phyloP scores from a whole-genome alignment of 2,797 vertebrate genomes.

The Myotis vivesi region DNA sequence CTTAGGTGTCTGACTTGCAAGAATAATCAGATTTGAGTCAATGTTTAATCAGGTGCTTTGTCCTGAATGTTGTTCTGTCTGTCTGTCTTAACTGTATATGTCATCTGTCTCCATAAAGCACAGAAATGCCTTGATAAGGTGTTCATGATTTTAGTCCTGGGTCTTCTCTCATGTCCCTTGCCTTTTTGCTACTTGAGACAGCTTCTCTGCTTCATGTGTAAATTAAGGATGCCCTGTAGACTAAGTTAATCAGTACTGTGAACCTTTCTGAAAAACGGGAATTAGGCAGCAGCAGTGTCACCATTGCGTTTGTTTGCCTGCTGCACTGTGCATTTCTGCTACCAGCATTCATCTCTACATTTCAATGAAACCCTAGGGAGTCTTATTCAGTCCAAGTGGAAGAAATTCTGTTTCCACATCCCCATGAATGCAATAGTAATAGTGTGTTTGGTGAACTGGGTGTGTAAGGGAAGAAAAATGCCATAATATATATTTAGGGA shows the following conservation, averaged over 20 bases:
- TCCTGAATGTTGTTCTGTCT: constrained; percentile 82
- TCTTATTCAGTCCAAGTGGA: constrained; percentile 64
- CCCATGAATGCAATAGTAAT: constrained; percentile 71
- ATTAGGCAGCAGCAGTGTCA: constrained; percentile 66
- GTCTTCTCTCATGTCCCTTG: constrained; percentile 59
- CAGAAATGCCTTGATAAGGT: constrained; percentile 79
- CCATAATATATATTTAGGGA: constrained; percentile 40
- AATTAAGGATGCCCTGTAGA: constrained; percentile 70
- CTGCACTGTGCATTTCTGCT: constrained; percentile 68
- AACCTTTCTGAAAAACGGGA: constrained; percentile 72
- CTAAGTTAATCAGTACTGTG: constrained; percentile 69
- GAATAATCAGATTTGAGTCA: constrained; percentile 76
- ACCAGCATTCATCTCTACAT: constrained; percentile 75
- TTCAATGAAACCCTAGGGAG: constrained; percentile 64
- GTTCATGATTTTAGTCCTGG: constrained; percentile 74
- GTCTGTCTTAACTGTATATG: constrained; percentile 82
- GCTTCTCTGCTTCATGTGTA: constrained; percentile 76
- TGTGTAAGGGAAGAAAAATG: constrained; percentile 76
- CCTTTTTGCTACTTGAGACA: constrained; percentile 66
- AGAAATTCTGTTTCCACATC: constrained; percentile 76
- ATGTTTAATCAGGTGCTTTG: constrained; percentile 82
- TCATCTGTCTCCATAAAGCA: constrained; percentile 84
- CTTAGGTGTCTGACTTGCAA: constrained; percentile 82
- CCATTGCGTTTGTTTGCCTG: constrained; percentile 67
- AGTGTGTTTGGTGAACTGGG: constrained; percentile 76